Evolutionary conservation across 2,113 vertebrate species (phyloP).

Genomic region (Archilochus colubris): DNA sequence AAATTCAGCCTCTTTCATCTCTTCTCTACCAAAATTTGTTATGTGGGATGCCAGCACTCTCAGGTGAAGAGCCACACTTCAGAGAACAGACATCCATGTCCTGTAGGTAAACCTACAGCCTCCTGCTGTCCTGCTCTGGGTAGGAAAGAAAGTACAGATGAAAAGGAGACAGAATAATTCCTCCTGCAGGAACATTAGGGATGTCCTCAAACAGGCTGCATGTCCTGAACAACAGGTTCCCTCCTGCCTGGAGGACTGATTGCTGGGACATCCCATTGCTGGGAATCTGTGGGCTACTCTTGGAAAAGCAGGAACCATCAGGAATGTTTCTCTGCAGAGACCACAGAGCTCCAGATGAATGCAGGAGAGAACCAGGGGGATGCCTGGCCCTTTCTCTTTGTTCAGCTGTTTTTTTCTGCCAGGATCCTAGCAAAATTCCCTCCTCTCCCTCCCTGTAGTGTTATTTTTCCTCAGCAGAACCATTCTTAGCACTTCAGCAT

Average conservation of each 20-base stretch:
- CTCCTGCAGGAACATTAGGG: not conserved
- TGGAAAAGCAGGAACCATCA: not conserved
- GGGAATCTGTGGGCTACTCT: not conserved
- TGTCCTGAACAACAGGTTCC: not conserved
- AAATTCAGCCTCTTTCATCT: not conserved
- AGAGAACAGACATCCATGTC: rapidly evolving
- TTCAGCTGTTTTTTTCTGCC: not conserved
- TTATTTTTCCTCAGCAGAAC: not conserved
- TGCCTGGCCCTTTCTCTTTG: not conserved
- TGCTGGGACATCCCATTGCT: not conserved
- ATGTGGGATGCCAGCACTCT: not conserved
- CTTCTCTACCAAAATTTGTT: not conserved
- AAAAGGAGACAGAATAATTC: not conserved
- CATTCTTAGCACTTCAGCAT: not conserved
- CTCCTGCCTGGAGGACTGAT: not conserved
- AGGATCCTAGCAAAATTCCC: not conserved
- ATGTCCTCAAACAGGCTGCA: not conserved
- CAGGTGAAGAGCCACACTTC: not conserved
- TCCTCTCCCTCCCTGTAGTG: not conserved
- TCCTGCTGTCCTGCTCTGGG: not conserved
- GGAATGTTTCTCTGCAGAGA: not conserved
- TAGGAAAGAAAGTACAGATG: not conserved
- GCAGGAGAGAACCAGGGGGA: not conserved
- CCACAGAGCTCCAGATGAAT: not conserved
- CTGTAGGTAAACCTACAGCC: not conserved